Percentiles rank a stretch among this genome's conserved stretches.
Conservation (phyloP, 2,113 vertebrate genomes). For the Urocitellus parryii region DNA sequence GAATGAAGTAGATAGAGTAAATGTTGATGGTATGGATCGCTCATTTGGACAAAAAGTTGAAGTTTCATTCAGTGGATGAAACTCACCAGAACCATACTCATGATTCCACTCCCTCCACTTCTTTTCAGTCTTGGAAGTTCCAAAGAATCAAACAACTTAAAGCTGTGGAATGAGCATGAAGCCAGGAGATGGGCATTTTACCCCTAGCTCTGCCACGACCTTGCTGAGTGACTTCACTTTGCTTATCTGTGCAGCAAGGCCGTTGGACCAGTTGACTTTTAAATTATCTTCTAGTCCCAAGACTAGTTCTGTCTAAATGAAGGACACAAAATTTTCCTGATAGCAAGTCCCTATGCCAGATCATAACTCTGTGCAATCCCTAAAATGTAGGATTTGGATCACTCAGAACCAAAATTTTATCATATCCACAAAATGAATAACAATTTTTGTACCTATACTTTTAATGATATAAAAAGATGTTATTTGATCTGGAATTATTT, state of each 20-base stretch:
- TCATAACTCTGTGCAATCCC: background rate
- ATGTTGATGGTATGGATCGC: background rate
- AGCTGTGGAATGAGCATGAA: background rate
- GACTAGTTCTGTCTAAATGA: background rate
- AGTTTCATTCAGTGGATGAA: background rate
- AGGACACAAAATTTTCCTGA: background rate
- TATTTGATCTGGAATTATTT: background rate
- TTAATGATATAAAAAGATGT: constrained; percentile 16
- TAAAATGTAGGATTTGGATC: background rate
- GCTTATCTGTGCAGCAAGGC: background rate
- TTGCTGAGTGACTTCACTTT: background rate
- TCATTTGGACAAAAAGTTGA: background rate
- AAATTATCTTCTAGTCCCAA: constrained; percentile 33
- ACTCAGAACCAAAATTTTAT: background rate
- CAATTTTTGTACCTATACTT: background rate
- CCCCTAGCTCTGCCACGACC: background rate
- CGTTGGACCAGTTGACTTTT: constrained; percentile 7
- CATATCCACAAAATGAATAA: background rate
- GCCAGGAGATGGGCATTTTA: background rate
- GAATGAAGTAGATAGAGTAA: background rate
- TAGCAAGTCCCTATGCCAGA: background rate
- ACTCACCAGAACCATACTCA: background rate
- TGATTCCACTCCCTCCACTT: background rate
- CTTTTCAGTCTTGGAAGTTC: background rate
- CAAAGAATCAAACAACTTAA: background rate